Conservation (phyloP, 2,113 vertebrate species). For the Brachypodius melanocephalos region DNA sequence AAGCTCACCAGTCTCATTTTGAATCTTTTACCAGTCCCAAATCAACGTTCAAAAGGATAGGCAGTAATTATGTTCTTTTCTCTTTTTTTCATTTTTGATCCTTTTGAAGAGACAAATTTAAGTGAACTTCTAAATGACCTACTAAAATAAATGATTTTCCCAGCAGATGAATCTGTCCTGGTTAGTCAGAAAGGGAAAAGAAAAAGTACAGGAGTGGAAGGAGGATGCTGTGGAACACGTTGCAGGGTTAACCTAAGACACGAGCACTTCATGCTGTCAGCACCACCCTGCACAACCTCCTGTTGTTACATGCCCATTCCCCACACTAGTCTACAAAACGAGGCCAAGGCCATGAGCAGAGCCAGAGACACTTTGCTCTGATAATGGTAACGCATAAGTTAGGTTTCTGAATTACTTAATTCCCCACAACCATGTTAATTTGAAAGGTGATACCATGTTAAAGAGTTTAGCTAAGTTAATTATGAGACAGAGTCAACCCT, state of each 20-base stretch:
- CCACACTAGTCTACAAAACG: accelerated
- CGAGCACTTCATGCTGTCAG: not conserved
- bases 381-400: not conserved
- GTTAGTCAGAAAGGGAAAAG: not conserved
- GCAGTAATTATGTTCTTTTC: not conserved
- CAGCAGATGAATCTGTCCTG: not conserved
- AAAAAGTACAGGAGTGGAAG: not conserved
- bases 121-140: not conserved
- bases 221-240: not conserved
- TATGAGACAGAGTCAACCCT: not conserved
- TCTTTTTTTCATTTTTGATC: constrained; percentile 5
- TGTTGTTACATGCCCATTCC: not conserved
- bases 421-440: not conserved
- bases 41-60: constrained; percentile 7
- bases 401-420: not conserved
- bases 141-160: not conserved
- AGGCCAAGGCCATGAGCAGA: not conserved
- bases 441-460: not conserved
- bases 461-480: not conserved
- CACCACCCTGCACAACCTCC: not conserved
- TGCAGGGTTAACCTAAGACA: not conserved
- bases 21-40: not conserved
- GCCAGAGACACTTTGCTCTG: not conserved
- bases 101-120: constrained; percentile 9
- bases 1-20: constrained; percentile 10